Percentiles rank a stretch among this genome's conserved stretches.
Conservation (phyloP, 1,140 invertebrate species). For the Drosophila bipectinata region DNA sequence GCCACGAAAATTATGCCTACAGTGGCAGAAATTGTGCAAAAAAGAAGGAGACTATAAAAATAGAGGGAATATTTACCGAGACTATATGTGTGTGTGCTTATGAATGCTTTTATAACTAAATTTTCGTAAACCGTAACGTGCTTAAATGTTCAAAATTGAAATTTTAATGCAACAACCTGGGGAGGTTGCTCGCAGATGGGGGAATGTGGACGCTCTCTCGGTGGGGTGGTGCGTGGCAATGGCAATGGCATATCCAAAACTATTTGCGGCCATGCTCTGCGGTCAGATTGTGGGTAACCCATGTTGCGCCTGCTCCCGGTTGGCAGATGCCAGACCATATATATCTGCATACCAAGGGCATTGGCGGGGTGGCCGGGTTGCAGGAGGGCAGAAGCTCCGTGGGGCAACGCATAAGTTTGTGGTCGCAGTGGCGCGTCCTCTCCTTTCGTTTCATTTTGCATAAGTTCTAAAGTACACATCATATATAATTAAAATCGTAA, state of each 20-base stretch:
- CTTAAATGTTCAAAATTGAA: slow-evolving; percentile 76
- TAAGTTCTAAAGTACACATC: slow-evolving; percentile 83
- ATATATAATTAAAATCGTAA: slow-evolving; percentile 83
- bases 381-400: background rate
- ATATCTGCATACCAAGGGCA: background rate
- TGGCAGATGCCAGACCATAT: slow-evolving; percentile 27
- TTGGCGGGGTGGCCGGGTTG: background rate
- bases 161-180: slow-evolving; percentile 61
- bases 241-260: slow-evolving; percentile 61
- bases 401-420: slow-evolving; percentile 68
- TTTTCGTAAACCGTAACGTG: slow-evolving; percentile 68
- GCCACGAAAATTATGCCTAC: slow-evolving; percentile 42
- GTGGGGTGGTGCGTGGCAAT: slow-evolving; percentile 6
- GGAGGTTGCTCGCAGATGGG: background rate
- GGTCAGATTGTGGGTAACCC: slow-evolving; percentile 64
- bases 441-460: slow-evolving; percentile 78
- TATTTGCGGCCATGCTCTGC: slow-evolving; percentile 75
- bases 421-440: slow-evolving; percentile 60
- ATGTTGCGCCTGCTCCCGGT: slow-evolving; percentile 54
- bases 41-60: background rate
- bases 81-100: slow-evolving; percentile 21
- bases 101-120: slow-evolving; percentile 77
- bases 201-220: background rate
- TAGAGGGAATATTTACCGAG: slow-evolving; percentile 3
- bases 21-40: background rate